Conservation (phyloP, 2,888 invertebrate genomes). For the Tricholauxania praeusta region DNA sequence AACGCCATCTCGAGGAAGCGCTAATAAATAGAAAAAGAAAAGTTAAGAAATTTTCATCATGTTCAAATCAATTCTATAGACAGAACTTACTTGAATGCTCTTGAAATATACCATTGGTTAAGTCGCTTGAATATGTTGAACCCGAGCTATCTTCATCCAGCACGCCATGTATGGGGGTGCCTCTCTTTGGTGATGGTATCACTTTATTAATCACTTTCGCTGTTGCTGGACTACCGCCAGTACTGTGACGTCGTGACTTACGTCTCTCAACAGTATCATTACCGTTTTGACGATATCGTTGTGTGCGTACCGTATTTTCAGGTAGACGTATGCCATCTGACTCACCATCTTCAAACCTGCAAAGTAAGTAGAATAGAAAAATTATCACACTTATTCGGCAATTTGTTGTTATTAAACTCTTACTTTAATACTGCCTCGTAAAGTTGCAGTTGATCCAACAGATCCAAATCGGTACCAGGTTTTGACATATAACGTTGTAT, state of each 20-base stretch:
- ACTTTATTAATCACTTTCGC: slow-evolving; percentile 63
- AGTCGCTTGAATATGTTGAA: slow-evolving; percentile 69
- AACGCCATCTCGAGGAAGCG: slow-evolving; percentile 67
- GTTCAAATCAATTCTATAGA: too few relatives aligned
- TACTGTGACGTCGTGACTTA: slow-evolving; percentile 83
- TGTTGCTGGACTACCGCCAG: slow-evolving; percentile 73
- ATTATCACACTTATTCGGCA: background rate
- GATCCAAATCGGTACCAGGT: slow-evolving; percentile 92
- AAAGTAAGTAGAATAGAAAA: background rate
- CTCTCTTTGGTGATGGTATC: slow-evolving; percentile 59
- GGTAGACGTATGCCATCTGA: slow-evolving; percentile 71
- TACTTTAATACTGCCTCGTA: slow-evolving; percentile 93
- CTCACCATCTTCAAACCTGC: slow-evolving; percentile 71
- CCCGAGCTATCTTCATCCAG: slow-evolving; percentile 70
- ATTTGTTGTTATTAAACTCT: slow-evolving; percentile 66
- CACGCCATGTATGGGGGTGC: slow-evolving; percentile 61
- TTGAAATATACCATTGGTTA: slow-evolving; percentile 59
- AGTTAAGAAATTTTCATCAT: background rate
- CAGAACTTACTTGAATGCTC: slow-evolving; percentile 60
- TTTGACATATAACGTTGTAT: slow-evolving; percentile 91
- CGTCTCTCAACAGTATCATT: slow-evolving; percentile 77
- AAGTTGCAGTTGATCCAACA: slow-evolving; percentile 92
- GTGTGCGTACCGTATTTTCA: slow-evolving; percentile 78
- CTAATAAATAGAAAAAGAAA: background rate
- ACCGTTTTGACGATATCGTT: slow-evolving; percentile 74